These are phyloP conservation scores for Chloroceryle aenea DNA, from an alignment of 2,113 vertebrate species.

Conservation along the genomic window DNA sequence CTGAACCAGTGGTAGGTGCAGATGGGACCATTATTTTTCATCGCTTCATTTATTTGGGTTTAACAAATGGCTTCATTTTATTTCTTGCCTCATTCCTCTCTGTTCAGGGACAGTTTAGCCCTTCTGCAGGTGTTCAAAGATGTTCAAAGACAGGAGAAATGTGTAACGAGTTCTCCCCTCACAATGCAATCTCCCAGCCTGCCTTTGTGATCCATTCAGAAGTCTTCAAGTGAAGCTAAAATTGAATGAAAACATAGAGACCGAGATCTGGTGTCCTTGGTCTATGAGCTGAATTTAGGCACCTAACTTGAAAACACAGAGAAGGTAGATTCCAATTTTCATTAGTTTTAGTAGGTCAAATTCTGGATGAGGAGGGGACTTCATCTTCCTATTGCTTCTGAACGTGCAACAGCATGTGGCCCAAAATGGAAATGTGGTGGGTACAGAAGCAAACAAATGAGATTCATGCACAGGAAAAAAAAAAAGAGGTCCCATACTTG, in stretches of 20 bases:
- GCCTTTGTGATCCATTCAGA: background rate
- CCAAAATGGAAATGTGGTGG: background rate
- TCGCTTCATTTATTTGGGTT: constrained; percentile 32
- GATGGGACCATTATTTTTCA: constrained; percentile 42
- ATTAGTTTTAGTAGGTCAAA: background rate
- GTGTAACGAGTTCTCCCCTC: constrained; percentile 5
- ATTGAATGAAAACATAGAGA: background rate
- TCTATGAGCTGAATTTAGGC: background rate
- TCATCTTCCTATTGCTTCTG: background rate
- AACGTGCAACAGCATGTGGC: fast-evolving
- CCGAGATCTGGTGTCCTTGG: background rate
- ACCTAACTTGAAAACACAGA: background rate
- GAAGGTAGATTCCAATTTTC: background rate
- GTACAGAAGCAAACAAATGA: background rate
- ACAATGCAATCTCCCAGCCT: background rate
- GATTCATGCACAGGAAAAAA: background rate
- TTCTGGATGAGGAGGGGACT: background rate
- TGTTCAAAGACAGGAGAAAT: constrained; percentile 7
- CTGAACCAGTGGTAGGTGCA: background rate
- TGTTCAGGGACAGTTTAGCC: background rate
- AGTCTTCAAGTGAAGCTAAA: background rate
- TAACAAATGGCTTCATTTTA: constrained; percentile 43
- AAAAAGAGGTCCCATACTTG: background rate
- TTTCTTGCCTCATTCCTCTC: constrained; percentile 18
- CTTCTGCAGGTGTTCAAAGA: constrained; percentile 39